Percentiles rank a stretch among this genome's conserved stretches.
Conservation (phyloP, 2,888 invertebrate genomes). For the Plagodis dolabraria region DNA sequence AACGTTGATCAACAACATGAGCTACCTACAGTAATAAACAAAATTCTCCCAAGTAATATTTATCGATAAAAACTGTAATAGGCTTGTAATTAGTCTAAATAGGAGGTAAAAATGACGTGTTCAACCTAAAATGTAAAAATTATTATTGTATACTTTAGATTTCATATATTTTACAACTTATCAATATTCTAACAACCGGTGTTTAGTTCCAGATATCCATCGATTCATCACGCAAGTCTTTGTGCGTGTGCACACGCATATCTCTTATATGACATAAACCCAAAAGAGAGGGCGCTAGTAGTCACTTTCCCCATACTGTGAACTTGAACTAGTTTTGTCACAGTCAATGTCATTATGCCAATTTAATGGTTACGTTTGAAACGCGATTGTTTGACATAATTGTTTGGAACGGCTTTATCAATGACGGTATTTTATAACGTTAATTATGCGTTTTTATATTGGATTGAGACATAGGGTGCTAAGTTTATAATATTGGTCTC, state of each 20-base stretch:
- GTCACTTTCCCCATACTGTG: slow-evolving; percentile 53
- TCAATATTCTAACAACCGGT: too few relatives aligned
- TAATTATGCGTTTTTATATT: not conserved
- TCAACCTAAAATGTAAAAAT: too few relatives aligned
- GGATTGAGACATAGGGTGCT: too few relatives aligned
- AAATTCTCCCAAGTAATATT: too few relatives aligned
- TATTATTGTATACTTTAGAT: too few relatives aligned
- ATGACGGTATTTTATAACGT: not conserved
- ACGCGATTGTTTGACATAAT: slow-evolving; percentile 8
- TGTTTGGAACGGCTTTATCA: not conserved
- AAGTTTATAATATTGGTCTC: too few relatives aligned
- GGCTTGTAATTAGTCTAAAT: too few relatives aligned
- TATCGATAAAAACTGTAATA: too few relatives aligned
- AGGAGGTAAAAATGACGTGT: too few relatives aligned
- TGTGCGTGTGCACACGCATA: slow-evolving; percentile 28
- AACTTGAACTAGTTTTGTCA: slow-evolving; percentile 58
- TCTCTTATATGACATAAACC: slow-evolving; percentile 36
- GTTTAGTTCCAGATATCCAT: slow-evolving; percentile 28
- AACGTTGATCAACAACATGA: too few relatives aligned
- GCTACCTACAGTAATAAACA: too few relatives aligned
- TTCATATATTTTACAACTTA: too few relatives aligned
- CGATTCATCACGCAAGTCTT: slow-evolving; percentile 34
- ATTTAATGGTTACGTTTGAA: slow-evolving; percentile 10
- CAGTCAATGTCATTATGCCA: slow-evolving; percentile 55
- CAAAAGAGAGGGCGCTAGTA: slow-evolving; percentile 45